Conservation (phyloP, 2,797 vertebrate genomes). For the Botia almorhae region DNA sequence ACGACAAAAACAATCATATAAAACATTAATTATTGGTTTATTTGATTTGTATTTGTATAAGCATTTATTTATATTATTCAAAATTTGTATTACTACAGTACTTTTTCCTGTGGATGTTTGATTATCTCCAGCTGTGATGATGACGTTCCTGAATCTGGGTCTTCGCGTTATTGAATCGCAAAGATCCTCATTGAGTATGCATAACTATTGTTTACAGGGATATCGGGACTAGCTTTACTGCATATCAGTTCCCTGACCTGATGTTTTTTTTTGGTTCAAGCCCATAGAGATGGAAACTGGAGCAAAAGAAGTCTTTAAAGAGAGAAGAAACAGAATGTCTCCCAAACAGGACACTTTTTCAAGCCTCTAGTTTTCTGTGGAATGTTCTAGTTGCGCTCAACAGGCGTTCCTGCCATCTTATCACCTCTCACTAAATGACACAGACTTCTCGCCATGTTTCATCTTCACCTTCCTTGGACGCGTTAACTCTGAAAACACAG, state of each 20-base stretch:
- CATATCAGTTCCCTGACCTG: conserved; percentile 26
- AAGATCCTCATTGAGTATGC: conserved; percentile 27
- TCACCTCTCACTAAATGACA: conserved; percentile 62
- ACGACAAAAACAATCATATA: background rate
- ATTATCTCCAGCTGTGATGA: background rate
- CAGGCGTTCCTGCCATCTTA: conserved; percentile 68
- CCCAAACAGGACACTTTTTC: background rate
- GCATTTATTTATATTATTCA: background rate
- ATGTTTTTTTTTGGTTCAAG: background rate
- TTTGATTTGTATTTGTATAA: background rate
- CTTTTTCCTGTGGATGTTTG: background rate
- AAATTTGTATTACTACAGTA: background rate
- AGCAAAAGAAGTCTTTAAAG: conserved; percentile 19
- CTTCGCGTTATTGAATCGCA: conserved; percentile 3
- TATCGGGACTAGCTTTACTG: conserved; percentile 4
- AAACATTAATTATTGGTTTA: background rate
- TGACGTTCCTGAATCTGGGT: background rate
- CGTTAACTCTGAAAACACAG: conserved; percentile 94
- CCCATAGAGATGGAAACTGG: conserved; percentile 19
- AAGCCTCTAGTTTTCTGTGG: background rate
- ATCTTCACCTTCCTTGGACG: conserved; percentile 94
- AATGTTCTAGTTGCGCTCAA: conserved; percentile 38
- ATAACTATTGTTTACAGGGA: conserved; percentile 33
- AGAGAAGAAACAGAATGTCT: conserved; percentile 22
- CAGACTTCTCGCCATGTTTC: conserved; percentile 85